phyloP scores from a whole-genome alignment of 2,888 invertebrate species.

The Crossocerus cetratus region DNA sequence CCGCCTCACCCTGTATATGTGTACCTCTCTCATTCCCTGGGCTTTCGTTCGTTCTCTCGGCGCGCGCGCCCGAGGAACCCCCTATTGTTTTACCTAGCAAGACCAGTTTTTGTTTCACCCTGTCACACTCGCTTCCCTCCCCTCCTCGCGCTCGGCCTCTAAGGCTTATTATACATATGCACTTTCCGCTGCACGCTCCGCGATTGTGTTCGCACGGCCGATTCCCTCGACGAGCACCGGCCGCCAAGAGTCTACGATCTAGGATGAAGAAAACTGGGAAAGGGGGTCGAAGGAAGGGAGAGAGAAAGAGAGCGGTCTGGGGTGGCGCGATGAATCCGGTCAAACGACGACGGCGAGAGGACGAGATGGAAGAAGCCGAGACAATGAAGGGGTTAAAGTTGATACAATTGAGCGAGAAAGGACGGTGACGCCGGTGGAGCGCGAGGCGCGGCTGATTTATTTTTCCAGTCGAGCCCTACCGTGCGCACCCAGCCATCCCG shows the following conservation, averaged over 20 bases:
- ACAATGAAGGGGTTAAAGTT: constrained; percentile 71
- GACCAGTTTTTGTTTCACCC: constrained; percentile 75
- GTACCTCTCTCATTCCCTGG: constrained; percentile 19
- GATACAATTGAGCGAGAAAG: constrained; percentile 72
- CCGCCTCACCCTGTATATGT: constrained; percentile 35
- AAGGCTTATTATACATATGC: constrained; percentile 70
- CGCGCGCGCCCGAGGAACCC: constrained; percentile 46
- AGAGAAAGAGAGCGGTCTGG: constrained; percentile 42
- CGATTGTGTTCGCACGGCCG: constrained; percentile 62
- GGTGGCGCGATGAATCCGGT: constrained; percentile 67
- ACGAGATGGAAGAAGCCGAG: constrained; percentile 58
- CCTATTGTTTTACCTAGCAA: constrained; percentile 73
- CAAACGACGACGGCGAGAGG: constrained; percentile 70
- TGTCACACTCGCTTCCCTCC: constrained; percentile 29
- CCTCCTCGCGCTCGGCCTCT: constrained; percentile 17
- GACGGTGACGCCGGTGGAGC: constrained; percentile 44
- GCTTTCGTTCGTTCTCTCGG: constrained; percentile 40
- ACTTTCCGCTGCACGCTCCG: constrained; percentile 59
- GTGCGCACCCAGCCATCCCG: constrained; percentile 20
- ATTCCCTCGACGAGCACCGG: constrained; percentile 43
- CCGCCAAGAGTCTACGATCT: constrained; percentile 17
- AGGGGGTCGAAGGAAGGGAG: constrained; percentile 27
- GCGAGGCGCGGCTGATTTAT: constrained; percentile 68
- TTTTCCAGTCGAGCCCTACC: constrained; percentile 64
- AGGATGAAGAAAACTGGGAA: neutral